Base-by-base conservation (phyloP, 2,797 vertebrate genomes). In the Heliangelus exortis region DNA sequence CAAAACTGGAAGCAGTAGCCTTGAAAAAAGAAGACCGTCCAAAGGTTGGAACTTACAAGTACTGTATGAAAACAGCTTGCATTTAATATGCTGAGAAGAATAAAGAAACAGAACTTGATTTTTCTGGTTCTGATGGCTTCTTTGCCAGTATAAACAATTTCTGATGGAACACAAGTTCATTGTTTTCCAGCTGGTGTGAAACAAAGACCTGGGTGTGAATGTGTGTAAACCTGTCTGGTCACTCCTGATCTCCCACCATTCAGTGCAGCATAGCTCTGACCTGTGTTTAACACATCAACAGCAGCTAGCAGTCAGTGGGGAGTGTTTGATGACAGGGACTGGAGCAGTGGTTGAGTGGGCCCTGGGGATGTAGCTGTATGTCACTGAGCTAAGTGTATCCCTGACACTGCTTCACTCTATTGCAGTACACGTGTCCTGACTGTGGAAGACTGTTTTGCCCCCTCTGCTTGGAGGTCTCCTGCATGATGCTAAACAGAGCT, bases 21-120 rank as follows among this genome's bases (percentile, higher is more conserved):
- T 97, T 99, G 82, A 98, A 98, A 86, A 99, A 98, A 96, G 99
- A 99, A 94, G 99, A 99, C 58, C 98, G 98, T 83, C 99, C 98
- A 69, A 98, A 98, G 86, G 99, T 99, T 95, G 98, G 98, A 9
- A 9, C 31, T 89, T 66, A 5, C 50, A 80, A 48, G n/a, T 43
- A 4, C 20, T 31, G 4, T 53, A 39, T 13, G n/a, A 39, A 84
- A 83, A 6, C 5, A 69, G 26, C 34, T 45, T 65, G 14, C 21
- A 3, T 14, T 55, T 74, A 25, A 45, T 1, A 3, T 71, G 25
- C 34, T 28, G 51, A 63, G 41, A 80, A 77, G 47, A 72, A 47
- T 15, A 7, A 72, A 81, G 66, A 78, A 78, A 18, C 5, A 13
- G 22, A 93, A 39, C 26, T 87, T 81, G 6, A 2, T 43, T 85